These are phyloP conservation scores for Physella acuta DNA, from an alignment of 1,140 invertebrate genomes.

Conservation along the genomic window DNA sequence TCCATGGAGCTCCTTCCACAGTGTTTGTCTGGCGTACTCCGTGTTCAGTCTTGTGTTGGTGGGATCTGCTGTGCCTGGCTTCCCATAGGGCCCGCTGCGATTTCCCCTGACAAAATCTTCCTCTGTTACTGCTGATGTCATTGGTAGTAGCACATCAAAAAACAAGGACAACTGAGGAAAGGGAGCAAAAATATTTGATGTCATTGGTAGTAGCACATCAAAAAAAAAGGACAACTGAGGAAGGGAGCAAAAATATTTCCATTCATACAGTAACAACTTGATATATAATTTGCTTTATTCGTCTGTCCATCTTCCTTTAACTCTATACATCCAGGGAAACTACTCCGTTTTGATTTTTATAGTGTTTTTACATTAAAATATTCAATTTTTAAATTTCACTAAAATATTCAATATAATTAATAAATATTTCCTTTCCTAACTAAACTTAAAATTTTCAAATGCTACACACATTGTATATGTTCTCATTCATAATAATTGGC, in stretches of 20 bases:
- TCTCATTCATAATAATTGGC: too few species aligned
- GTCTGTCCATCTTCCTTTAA: too few species aligned
- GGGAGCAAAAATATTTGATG: slow-evolving; percentile 44
- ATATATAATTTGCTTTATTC: too few species aligned
- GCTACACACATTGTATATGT: too few species aligned
- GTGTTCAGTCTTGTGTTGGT: slow-evolving; percentile 35
- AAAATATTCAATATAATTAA: too few species aligned
- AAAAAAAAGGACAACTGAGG: slow-evolving; percentile 62
- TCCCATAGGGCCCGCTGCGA: slow-evolving; percentile 38
- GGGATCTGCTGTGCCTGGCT: slow-evolving; percentile 29
- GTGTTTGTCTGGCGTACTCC: slow-evolving; percentile 40
- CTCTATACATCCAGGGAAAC: too few species aligned
- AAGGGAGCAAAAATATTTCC: too few species aligned
- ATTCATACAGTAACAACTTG: neutral
- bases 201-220: slow-evolving; percentile 62
- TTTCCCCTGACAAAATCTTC: slow-evolving; percentile 58
- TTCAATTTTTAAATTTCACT: too few species aligned
- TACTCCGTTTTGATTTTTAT: too few species aligned
- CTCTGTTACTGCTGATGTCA: slow-evolving; percentile 55
- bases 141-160: slow-evolving; percentile 63
- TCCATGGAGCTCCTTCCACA: slow-evolving; percentile 56
- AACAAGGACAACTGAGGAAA: slow-evolving; percentile 57
- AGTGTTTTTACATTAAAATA: too few species aligned
- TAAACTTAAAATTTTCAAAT: too few species aligned
- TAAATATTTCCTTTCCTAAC: too few species aligned